Base-by-base conservation (phyloP, 2,888 invertebrate genomes). In the Stramonita haemastoma region DNA sequence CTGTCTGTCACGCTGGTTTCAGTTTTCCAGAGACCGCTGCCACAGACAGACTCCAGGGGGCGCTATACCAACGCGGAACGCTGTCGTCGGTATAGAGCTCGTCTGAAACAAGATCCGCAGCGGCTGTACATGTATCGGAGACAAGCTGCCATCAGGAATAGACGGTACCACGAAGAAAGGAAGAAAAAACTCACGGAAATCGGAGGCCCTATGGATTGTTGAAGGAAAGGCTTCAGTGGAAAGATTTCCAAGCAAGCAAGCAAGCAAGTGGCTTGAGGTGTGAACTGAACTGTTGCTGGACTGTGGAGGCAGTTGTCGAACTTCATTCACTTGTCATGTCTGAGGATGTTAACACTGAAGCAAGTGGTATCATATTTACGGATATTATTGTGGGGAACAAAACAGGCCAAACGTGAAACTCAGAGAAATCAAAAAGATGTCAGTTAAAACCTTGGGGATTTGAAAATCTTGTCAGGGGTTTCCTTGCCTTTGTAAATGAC, bases 51-150 rank as follows among this genome's bases (percentile, higher is more conserved):
- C 22, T 26, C 60, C 13, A 60, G 56, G 34, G 57, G 86, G 22
- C 32, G 60, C 19, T 34, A 22, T 22, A 86, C 86, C 66, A 86
- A 86, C 66, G 86, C 86, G 34, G 86, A 86, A n/a, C 22, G 34
- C 34, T 66, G 86, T 32, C 60, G 66, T 6, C 60, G 32, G 1
- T 86, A 86, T 29, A 86, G 86, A 34, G 86, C 60, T n/a, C 86
- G 86, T 22, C 60, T 86, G 22, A 86, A 66, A 32, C 66, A 86
- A 32, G 86, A 86, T 32, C 86, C 86, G 0, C 86, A 86, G 17
- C 60, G 86, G 32, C 66, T 32, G 86, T 13, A 26, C 26, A 36
- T 26, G 36, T 83, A 46, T 46, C 81, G 36, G 26, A 83, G 22
- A 22, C 81, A 83, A 29, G 46, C 46, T 17, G 36, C 46, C n/a